phyloP scores from a whole-genome alignment of 2,113 vertebrate genomes.

The Vidua macroura region DNA sequence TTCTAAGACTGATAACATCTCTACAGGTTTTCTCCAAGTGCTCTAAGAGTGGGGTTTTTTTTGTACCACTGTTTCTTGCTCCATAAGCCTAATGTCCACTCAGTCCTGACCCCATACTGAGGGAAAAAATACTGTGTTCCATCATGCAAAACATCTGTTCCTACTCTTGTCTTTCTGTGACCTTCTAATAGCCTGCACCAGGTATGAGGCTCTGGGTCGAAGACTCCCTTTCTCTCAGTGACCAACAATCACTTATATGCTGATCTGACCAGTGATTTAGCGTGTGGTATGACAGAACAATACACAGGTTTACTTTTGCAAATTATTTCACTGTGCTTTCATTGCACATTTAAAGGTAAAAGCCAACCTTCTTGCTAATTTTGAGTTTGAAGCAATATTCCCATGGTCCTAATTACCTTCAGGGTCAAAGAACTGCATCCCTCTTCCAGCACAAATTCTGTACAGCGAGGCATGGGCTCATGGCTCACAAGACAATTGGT shows the following conservation, averaged over 20 bases:
- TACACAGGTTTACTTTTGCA: neutral
- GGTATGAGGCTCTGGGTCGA: neutral
- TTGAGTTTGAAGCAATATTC: neutral
- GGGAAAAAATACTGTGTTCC: neutral
- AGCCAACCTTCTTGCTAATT: neutral
- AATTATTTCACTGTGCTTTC: neutral
- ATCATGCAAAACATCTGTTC: neutral
- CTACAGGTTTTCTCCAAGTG: neutral
- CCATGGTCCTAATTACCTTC: neutral
- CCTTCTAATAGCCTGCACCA: neutral
- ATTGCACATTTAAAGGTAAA: neutral
- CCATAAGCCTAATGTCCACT: neutral
- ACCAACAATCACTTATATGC: fast-evolving
- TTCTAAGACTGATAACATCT: neutral
- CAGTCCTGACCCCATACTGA: neutral
- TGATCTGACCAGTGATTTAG: neutral
- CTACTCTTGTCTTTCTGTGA: neutral
- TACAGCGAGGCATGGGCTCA: neutral
- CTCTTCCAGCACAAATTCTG: neutral
- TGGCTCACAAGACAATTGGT: neutral
- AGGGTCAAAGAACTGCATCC: neutral
- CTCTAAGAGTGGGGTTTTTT: neutral
- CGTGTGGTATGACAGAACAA: neutral
- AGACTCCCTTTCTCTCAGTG: neutral
- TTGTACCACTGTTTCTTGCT: neutral